Evolutionary conservation across 2,888 invertebrate genomes (phyloP), one percentile per base, ranked within the genome.

Genomic region (Eurytoma adleriae): DNA sequence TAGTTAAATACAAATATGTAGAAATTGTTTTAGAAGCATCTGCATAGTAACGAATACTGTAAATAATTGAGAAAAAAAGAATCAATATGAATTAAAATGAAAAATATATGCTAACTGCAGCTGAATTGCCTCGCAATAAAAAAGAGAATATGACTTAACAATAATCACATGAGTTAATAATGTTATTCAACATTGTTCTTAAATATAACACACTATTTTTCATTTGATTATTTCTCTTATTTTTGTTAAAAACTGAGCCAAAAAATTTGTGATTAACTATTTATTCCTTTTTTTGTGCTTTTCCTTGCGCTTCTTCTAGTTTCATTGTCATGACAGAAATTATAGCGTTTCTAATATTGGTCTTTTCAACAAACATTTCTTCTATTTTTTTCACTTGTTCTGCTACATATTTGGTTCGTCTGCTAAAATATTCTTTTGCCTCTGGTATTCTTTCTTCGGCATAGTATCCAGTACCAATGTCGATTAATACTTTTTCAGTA

Each of bases 391-490:
- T 97, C 93, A 98, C 98, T 92, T 99, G 98, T 88, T 97, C 96
- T 0, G 96, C 96, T 0, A 99, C 95, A 92, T 96, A 98, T 83
- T 95, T 94, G 0, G 96, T 95, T 92, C 97, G 97, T 73, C 98
- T 93, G 89, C 96, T 96, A 89, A 99, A 99, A 88, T 98, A 99
- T 86, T 97, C 96, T 90, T 96, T 96, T 0, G 97, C 97, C 80
- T 95, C 94, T 27, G 93, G 94, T 81, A 96, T 93, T 86, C 95
- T 94, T 95, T 98, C 98, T 91, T 98, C 96, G 24, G 96, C 96
- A 92, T 96, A 99, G 91, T 99, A 99, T 83, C 99, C 98, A 72
- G 99, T 99, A 71, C 99, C 99, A 88, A 99, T 95, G 91, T 99
- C 99, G 84, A 99, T 96, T 50, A 99, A 93, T 73, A 98, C 97